Conservation (phyloP, 2,888 invertebrate genomes). For the Megalurothrips usitatus region DNA sequence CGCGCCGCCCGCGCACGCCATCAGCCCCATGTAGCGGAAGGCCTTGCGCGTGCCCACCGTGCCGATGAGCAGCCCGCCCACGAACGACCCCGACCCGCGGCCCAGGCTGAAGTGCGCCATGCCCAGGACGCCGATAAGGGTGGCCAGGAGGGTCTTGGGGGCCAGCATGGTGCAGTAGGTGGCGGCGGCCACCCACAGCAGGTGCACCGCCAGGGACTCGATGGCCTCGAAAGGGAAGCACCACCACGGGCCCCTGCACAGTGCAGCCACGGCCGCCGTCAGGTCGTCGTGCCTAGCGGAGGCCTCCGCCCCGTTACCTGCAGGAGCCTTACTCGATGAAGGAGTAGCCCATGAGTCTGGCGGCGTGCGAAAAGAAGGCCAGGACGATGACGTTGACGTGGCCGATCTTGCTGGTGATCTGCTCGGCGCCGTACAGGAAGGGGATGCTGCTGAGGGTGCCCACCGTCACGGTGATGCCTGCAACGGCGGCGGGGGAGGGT, state of each 20-base stretch:
- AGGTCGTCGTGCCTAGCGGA: no score
- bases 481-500: slow-evolving; percentile 31
- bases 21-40: slow-evolving; percentile 72
- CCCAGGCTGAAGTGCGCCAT: slow-evolving; percentile 87
- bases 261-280: background rate
- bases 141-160: slow-evolving; percentile 76
- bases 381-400: slow-evolving; percentile 79
- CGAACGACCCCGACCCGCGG: slow-evolving; percentile 74
- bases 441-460: slow-evolving; percentile 79
- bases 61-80: slow-evolving; percentile 72
- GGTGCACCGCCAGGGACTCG: slow-evolving; percentile 77
- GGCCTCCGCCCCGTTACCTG: slow-evolving; percentile 49
- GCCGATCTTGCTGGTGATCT: slow-evolving; percentile 73
- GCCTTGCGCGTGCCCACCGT: slow-evolving; percentile 70
- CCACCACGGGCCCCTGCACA: slow-evolving; percentile 76
- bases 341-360: slow-evolving; percentile 76
- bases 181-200: slow-evolving; percentile 89
- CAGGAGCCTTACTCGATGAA: slow-evolving; percentile 79
- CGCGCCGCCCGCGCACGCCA: slow-evolving; percentile 66
- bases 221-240: slow-evolving; percentile 83
- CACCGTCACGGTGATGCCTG: slow-evolving; percentile 77
- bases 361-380: slow-evolving; percentile 79
- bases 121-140: slow-evolving; percentile 79
- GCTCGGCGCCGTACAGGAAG: slow-evolving; percentile 77
- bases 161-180: slow-evolving; percentile 81